Evolutionary conservation across 2,888 invertebrate genomes (phyloP).

Genomic region (Morinoia aosen): DNA sequence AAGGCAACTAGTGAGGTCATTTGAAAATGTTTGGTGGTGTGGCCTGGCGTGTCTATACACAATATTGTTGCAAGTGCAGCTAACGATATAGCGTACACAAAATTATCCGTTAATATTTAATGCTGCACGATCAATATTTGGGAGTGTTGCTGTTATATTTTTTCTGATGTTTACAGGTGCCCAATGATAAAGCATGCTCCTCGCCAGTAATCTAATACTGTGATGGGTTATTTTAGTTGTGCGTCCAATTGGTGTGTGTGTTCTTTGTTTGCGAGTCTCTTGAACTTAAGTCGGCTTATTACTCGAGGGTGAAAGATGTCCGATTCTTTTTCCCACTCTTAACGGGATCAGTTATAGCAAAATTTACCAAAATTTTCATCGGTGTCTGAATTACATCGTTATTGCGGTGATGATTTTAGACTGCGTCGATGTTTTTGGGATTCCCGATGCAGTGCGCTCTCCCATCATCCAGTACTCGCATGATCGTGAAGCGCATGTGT

Average conservation of each 20-base stretch:
- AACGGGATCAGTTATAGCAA: not conserved
- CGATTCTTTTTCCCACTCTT: not conserved
- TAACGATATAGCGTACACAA: not conserved
- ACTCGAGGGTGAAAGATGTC: not conserved
- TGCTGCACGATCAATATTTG: not conserved
- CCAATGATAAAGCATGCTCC: not conserved
- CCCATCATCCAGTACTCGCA: too few species aligned
- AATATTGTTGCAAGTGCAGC: not conserved
- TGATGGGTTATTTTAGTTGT: not conserved
- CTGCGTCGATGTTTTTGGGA: too few species aligned
- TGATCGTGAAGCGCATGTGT: too few species aligned
- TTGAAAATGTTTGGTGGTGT: not conserved
- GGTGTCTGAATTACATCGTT: too few species aligned
- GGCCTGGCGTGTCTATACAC: not conserved
- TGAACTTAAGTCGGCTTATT: not conserved
- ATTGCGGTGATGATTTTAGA: too few species aligned
- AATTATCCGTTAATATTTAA: not conserved
- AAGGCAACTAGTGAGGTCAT: not conserved
- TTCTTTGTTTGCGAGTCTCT: not conserved
- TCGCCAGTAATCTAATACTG: not conserved
- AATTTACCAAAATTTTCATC: not conserved
- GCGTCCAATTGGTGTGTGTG: not conserved
- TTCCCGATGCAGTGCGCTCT: too few species aligned
- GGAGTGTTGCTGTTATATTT: not conserved
- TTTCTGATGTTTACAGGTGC: not conserved